Base-by-base conservation (phyloP, 1,140 invertebrate genomes). In the Tetraneura akinire region DNA sequence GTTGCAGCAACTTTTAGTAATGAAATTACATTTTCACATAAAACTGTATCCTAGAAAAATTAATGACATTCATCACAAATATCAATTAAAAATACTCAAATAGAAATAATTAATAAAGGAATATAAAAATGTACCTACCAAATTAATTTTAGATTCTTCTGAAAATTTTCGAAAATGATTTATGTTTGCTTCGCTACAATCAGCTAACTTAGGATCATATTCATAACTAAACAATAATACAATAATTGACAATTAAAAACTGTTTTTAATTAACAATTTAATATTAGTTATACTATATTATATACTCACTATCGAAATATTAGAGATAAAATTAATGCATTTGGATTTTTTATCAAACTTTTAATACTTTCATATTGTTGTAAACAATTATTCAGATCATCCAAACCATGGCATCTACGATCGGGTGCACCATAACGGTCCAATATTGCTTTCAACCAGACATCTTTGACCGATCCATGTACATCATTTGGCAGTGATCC, bases 1-100 rank as follows among this genome's bases (percentile, higher is more conserved):
- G 87, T 89, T 29, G 87, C 85, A 6, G 86, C 86, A 71, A 88
- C 85, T 82, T 87, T 84, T 16, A 91, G 85, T 57, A 91, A 83
- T 47, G 85, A 84, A 74, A 86, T 85, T 4, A 89, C 88, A 83
- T 88, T 85, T 66, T 84, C 84, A 68, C 85, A 85, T 64, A 89
- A 82, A 80, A 85, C 83, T 32, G 84, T 83, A 68, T 88, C 85
- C 88, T 88, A 66, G 45, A 81, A 81, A 53, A 80, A 78, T 32
- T 42, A 18, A 42, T 23, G 6, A 47, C 45, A 26, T 49, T 29
- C 57, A 80, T 21, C 47, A 42, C 21, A 53, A n/a, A 4, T 37
- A 49, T 71, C 3, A 37, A 47, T 49, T 16, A 51, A 68, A 26
- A 70, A 60, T 37, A 68, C 55, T 53, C 45, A 70, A 57, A 81